Percentiles rank a stretch among this genome's conserved stretches.
Conservation (phyloP, 2,888 invertebrate species). For the Auanema freiburgensis region DNA sequence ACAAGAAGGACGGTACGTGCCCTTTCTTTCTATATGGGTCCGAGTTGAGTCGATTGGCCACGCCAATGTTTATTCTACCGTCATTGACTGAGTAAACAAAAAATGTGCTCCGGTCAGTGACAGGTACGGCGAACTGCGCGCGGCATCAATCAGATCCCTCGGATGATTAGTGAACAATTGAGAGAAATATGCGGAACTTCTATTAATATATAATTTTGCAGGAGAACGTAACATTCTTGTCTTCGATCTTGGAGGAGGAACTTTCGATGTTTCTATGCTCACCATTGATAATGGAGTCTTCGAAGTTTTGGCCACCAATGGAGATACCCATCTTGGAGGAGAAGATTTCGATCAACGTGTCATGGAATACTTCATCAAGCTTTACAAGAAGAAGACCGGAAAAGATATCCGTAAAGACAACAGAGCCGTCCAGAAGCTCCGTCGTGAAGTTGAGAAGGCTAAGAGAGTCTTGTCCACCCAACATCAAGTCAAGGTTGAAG, state of each 20-base stretch:
- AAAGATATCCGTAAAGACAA: conserved; percentile 66
- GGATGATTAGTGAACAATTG: not conserved
- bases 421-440: conserved; percentile 66
- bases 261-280: conserved; percentile 96
- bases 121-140: conserved; percentile 15
- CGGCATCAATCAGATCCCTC: not conserved
- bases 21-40: not conserved
- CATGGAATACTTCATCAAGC: conserved; percentile 90
- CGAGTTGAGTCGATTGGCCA: not conserved
- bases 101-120: conserved; percentile 14
- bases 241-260: conserved; percentile 98
- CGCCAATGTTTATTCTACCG: conserved; percentile 17
- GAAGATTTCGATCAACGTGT: conserved; percentile 77
- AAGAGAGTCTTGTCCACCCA: conserved; percentile 83
- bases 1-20: conserved; percentile 64
- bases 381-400: conserved; percentile 69
- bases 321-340: conserved; percentile 73
- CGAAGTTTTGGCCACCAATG: conserved; percentile 71
- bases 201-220: conserved; percentile 22
- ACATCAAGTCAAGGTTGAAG: conserved; percentile 80
- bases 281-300: conserved; percentile 99
- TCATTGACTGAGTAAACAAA: conserved; percentile 20
- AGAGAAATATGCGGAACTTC: not conserved
- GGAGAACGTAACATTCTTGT: conserved; percentile 90
- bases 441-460: conserved; percentile 67